Evolutionary conservation across 1,140 invertebrate genomes (phyloP).

Genomic region (Antheraea pernyi): DNA sequence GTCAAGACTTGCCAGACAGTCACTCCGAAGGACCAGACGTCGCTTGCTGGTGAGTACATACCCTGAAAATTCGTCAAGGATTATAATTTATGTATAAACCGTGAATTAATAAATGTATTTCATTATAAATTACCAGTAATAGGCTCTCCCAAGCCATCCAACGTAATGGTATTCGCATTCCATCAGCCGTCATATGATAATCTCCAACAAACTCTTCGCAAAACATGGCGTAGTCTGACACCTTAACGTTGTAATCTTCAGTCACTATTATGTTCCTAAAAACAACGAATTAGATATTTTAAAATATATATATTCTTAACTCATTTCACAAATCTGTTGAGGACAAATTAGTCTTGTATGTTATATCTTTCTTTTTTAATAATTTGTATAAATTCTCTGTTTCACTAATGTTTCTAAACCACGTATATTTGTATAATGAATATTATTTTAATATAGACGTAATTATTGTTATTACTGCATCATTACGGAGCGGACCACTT

Average conservation of each 20-base stretch:
- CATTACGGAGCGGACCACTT: too few relatives aligned
- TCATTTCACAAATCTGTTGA: too few relatives aligned
- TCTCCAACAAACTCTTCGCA: conserved; percentile 90
- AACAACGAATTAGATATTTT: conserved; percentile 27
- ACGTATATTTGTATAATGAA: too few relatives aligned
- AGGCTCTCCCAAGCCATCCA: conserved; percentile 95
- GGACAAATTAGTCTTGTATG: too few relatives aligned
- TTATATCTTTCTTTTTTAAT: too few relatives aligned
- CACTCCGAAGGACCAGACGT: conserved; percentile 90
- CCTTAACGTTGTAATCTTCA: conserved; percentile 89
- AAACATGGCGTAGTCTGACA: conserved; percentile 95
- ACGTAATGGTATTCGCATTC: conserved; percentile 89
- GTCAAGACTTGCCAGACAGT: conserved; percentile 90
- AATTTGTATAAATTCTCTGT: too few relatives aligned
- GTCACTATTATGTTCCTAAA: conserved; percentile 92
- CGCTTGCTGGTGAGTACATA: conserved; percentile 85
- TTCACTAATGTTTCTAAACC: too few relatives aligned
- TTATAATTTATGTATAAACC: background rate
- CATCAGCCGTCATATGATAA: conserved; percentile 91
- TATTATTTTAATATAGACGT: too few relatives aligned
- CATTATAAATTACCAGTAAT: conserved; percentile 80
- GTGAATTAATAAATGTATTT: conserved; percentile 1
- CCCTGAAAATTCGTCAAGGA: conserved; percentile 76
- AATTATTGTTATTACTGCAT: too few relatives aligned
- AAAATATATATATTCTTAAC: conserved; percentile 4